Evolutionary conservation across 2,113 vertebrate species (phyloP), one percentile per base, ranked within the genome.

Genomic region (Oncorhynchus nerka): DNA sequence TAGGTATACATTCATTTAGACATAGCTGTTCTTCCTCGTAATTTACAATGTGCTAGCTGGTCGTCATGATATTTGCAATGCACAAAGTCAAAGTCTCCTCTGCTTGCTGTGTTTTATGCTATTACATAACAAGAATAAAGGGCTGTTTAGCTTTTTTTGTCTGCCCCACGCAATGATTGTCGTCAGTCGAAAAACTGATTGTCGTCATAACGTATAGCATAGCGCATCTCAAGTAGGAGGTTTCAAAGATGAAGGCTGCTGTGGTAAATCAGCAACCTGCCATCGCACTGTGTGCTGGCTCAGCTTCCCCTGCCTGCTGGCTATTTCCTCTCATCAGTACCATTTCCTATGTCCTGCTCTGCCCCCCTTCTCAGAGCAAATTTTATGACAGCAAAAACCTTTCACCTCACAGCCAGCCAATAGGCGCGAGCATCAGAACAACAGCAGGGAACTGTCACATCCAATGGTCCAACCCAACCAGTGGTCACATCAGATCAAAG

Each of bases 121-220:
- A 39, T 90, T 91, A 90, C 89, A 89, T 91, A 90, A 90, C 76
- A 65, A 59, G 72, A 59, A 71, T 20, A 65, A 55, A 68, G 7
- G 71, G 74, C 71, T 45, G 81, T 79, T 75, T 76, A 51, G 78
- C 72, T 62, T 67, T 73, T 73, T 67, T 73, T 78, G n/a, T 66
- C n/a, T 71, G 75, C 5, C 68, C 68, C 78, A 88, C 85, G 87
- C 81, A 75, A 78, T 11, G 39, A 45, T 11, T 0, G 70, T 64
- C 51, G 49, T 61, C 74, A 65, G 34, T 48, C n/a, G n/a, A 75
- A 80, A 84, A 75, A 80, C 83, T 83, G 77, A 51, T 67, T 76
- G 67, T 72, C 86, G 91, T 90, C 83, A 87, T 78, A 72, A 84
- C 87, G 20, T 45, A 11, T 20, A 4, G 76, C 64, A 45, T 7